Conservation (phyloP, 2,113 vertebrate genomes). For the Cottus gobio region DNA sequence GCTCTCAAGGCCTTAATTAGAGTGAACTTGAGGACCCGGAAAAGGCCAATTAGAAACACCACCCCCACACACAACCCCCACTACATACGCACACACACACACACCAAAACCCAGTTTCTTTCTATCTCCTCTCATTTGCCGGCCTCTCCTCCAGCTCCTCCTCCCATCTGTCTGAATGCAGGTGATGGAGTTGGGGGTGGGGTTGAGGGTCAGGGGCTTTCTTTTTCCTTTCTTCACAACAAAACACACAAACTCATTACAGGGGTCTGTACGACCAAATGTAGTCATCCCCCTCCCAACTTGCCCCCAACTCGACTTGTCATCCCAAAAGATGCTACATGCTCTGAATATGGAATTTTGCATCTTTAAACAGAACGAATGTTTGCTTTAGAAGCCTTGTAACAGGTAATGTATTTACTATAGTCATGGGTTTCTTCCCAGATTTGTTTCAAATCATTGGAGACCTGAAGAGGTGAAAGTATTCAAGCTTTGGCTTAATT, state of each 20-base stretch:
- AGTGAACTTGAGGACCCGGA: constrained; percentile 85
- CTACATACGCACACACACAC: neutral
- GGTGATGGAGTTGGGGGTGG: constrained; percentile 75
- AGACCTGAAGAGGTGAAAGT: neutral
- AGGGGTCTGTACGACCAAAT: neutral
- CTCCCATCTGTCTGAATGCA: constrained; percentile 85
- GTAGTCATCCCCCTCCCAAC: neutral
- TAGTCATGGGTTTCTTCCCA: neutral
- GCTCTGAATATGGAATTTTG: no score
- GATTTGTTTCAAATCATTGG: neutral
- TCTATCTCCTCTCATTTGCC: neutral
- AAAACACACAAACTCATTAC: neutral
- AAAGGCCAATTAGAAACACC: constrained; percentile 86
- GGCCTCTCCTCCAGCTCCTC: constrained; percentile 57
- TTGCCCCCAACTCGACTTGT: neutral
- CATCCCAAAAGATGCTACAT: neutral
- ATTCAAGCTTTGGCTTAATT: neutral
- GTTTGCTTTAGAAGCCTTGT: neutral
- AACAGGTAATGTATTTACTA: neutral
- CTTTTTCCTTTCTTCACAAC: neutral
- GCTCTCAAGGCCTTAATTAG: constrained; percentile 87
- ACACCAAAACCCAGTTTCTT: neutral
- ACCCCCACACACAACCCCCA: constrained; percentile 22
- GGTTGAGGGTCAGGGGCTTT: constrained; percentile 16
- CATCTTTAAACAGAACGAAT: neutral